Evolutionary conservation across 2,797 vertebrate genomes (phyloP), one percentile per base, ranked within the genome.

Genomic region (Eupleurogrammus muticus): DNA sequence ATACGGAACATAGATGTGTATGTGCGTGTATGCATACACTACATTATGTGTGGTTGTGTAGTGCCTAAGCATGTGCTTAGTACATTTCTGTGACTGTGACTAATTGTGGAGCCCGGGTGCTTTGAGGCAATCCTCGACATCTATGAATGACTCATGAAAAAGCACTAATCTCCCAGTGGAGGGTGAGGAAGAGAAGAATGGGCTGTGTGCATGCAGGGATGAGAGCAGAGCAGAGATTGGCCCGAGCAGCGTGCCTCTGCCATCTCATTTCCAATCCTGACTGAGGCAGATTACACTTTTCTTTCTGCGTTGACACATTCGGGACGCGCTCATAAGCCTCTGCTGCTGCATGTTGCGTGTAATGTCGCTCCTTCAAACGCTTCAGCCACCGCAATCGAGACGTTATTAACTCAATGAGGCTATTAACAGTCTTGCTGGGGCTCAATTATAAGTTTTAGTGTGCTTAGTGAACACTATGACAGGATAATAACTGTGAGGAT

Each of bases 111-210:
- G 71, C 51, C 53, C 12, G 77, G 55, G 49, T 64, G 77, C 73
- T 81, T 82, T 81, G 55, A 83, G 82, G 82, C 79, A 85, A 82
- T 87, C 77, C 81, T 86, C 67, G 0, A 66, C 69, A 84, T 80
- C 79, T 74, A 77, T 87, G 82, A 88, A 81, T 86, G 87, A 90
- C 78, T 91, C 88, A 89, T 80, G 87, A 82, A 87, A 85, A 90
- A 87, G 53, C 36, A 8, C 50, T 92, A 81, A 91, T 90, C 89
- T 87, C 64, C 52, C 70, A 62, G 71, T 0, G 9, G 75, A 77
- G 76, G 49, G 23, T 68, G 46, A 70, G 46, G 67, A 79, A 65
- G 52, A 64, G 66, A 66, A 77, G 75, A 80, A 86, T 19, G 53
- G 47, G 68, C 75, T 53, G 67, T 34, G 52, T 63, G 60, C 82